These are phyloP conservation scores for Holothuria glaberrima DNA, from an alignment of 35 echinoderm and acorn worm genomes.

Conservation along the genomic window DNA sequence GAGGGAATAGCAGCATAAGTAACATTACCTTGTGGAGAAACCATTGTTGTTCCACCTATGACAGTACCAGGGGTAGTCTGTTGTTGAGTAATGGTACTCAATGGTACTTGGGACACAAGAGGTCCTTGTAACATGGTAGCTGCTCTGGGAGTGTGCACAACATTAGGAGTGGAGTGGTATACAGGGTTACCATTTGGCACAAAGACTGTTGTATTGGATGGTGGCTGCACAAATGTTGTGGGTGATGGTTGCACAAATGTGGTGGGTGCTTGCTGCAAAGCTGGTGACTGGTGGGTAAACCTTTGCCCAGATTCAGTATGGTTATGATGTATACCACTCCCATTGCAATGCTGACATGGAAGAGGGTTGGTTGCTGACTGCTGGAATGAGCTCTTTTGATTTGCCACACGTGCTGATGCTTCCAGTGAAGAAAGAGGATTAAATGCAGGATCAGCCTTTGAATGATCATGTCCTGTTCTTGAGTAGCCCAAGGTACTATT, in stretches of 20 bases:
- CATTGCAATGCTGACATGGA: constrained; percentile 50
- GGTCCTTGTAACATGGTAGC: not conserved
- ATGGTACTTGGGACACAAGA: not conserved
- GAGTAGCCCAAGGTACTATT: too few relatives aligned
- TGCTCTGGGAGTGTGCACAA: not conserved
- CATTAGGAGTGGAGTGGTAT: constrained; percentile 36
- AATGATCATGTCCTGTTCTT: too few relatives aligned
- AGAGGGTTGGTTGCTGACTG: not conserved
- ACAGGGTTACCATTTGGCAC: constrained; percentile 9
- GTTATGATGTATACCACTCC: constrained; percentile 42
- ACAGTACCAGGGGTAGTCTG: not conserved
- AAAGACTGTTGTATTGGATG: constrained; percentile 24
- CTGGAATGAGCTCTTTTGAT: not conserved
- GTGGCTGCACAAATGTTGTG: constrained; percentile 5
- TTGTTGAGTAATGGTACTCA: not conserved
- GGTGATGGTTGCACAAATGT: constrained; percentile 7
- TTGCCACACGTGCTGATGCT: not conserved
- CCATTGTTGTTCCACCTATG: not conserved
- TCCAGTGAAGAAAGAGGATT: constrained; percentile 18
- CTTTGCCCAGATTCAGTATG: not conserved
- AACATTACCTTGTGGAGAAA: constrained; percentile 24
- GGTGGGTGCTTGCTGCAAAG: constrained; percentile 1
- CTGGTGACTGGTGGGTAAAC: not conserved
- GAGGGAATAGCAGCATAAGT: not conserved
- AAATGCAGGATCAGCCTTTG: too few relatives aligned